A percentile compares a stretch with the other conserved stretches of the same genome.
These are phyloP conservation scores for Pandion haliaetus DNA, from an alignment of 2,113 vertebrate genomes.

Conservation along the genomic window DNA sequence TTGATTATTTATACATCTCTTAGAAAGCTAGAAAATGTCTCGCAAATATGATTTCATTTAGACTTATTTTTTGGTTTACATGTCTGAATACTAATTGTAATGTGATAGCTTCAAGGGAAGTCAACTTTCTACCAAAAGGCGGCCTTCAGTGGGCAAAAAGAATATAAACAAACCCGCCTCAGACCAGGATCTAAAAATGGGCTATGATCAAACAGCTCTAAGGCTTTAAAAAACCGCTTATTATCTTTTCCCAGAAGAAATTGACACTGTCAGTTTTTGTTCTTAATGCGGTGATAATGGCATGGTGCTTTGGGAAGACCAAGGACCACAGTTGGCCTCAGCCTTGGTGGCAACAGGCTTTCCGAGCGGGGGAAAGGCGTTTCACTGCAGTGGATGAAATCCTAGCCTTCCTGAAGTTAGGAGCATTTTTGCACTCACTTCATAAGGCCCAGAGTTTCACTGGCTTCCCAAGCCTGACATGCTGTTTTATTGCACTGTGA, in stretches of 20 bases:
- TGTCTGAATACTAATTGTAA: conserved; percentile 74
- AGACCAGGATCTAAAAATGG: conserved; percentile 52
- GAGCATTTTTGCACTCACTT: not conserved
- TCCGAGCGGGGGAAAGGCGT: not conserved
- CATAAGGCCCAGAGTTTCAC: not conserved
- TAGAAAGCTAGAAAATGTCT: conserved; percentile 56
- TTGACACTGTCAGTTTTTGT: conserved; percentile 6
- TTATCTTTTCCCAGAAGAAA: conserved; percentile 58
- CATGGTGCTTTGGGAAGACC: not conserved
- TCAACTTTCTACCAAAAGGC: conserved; percentile 57
- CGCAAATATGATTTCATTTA: conserved; percentile 72
- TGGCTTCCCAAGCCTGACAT: not conserved
- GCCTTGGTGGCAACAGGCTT: not conserved
- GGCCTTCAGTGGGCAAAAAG: conserved; percentile 51
- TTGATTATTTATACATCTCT: conserved; percentile 72
- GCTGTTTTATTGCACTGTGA: not conserved
- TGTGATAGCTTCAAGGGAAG: conserved; percentile 57
- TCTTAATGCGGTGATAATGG: conserved; percentile 18
- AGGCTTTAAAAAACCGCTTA: conserved; percentile 45
- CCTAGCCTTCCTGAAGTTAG: not conserved
- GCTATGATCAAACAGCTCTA: conserved; percentile 51
- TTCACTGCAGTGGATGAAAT: not conserved
- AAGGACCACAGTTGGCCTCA: not conserved
- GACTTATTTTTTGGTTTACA: conserved; percentile 59
- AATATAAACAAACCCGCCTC: conserved; percentile 67